Evolutionary conservation across 2,113 vertebrate species (phyloP).

Genomic region (Lathamus discolor): DNA sequence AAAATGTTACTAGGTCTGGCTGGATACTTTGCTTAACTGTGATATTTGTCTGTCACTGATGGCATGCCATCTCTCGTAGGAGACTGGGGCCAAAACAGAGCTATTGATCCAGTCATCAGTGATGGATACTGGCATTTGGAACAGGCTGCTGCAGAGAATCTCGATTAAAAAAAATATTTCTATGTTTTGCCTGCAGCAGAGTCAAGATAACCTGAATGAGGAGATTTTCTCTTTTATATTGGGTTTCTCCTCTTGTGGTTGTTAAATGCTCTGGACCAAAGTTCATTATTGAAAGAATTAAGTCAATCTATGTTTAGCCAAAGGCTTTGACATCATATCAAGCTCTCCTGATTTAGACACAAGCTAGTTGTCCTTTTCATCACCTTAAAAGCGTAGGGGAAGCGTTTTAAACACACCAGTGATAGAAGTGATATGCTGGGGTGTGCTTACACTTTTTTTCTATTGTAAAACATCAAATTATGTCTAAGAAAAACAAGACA

Average conservation of each 20-base stretch:
- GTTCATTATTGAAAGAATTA: slow-evolving; percentile 84
- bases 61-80: slow-evolving; percentile 96
- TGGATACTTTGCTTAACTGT: slow-evolving; percentile 91
- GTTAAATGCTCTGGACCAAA: slow-evolving; percentile 78
- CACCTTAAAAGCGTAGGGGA: slow-evolving; percentile 64
- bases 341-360: slow-evolving; percentile 73
- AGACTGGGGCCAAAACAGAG: slow-evolving; percentile 95
- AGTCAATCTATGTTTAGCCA: slow-evolving; percentile 82
- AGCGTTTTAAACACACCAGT: slow-evolving; percentile 49
- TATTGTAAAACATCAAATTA: slow-evolving; percentile 63
- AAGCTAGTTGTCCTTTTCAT: slow-evolving; percentile 72
- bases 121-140: slow-evolving; percentile 97
- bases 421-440: neutral
- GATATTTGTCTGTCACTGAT: slow-evolving; percentile 98
- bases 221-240: slow-evolving; percentile 78
- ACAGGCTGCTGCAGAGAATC: slow-evolving; percentile 87
- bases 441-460: neutral
- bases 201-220: slow-evolving; percentile 77
- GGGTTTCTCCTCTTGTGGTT: slow-evolving; percentile 79
- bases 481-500: slow-evolving; percentile 48
- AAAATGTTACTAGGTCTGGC: slow-evolving; percentile 91
- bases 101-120: slow-evolving; percentile 98
- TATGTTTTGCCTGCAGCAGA: slow-evolving; percentile 83
- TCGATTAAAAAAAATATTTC: slow-evolving; percentile 84
- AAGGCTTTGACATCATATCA: slow-evolving; percentile 77